phyloP scores from a whole-genome alignment of 2,113 vertebrate genomes.

The Eudyptes chrysolophus region DNA sequence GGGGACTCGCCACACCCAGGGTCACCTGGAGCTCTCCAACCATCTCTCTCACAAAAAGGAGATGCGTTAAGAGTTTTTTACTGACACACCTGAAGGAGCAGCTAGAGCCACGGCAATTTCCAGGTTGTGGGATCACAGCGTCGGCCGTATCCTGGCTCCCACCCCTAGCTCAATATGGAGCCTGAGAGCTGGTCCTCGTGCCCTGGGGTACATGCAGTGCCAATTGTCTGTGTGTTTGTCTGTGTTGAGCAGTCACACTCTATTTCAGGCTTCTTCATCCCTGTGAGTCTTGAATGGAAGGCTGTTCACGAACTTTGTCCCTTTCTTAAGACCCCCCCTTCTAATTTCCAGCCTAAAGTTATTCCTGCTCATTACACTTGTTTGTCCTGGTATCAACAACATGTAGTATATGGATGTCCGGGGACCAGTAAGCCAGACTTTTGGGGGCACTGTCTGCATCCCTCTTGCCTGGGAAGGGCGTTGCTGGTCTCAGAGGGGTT shows the following conservation, averaged over 20 bases:
- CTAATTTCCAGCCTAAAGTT: not conserved
- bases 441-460: not conserved
- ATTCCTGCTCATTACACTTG: not conserved
- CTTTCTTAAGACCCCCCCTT: not conserved
- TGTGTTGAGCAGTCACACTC: not conserved
- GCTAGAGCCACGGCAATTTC: not conserved
- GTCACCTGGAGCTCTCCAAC: not conserved
- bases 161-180: too few species aligned
- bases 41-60: not conserved
- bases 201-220: too few species aligned
- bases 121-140: not conserved
- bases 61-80: not conserved
- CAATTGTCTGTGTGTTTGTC: not conserved
- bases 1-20: not conserved
- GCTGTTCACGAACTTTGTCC: not conserved
- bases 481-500: not conserved
- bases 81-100: not conserved
- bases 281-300: not conserved
- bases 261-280: not conserved
- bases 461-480: not conserved
- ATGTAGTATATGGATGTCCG: fast-evolving
- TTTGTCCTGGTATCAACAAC: not conserved
- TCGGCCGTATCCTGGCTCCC: not conserved
- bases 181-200: not conserved
- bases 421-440: not conserved